These are phyloP conservation scores for Nephrotoma appendiculata DNA, from an alignment of 2,888 invertebrate species.

Conservation along the genomic window DNA sequence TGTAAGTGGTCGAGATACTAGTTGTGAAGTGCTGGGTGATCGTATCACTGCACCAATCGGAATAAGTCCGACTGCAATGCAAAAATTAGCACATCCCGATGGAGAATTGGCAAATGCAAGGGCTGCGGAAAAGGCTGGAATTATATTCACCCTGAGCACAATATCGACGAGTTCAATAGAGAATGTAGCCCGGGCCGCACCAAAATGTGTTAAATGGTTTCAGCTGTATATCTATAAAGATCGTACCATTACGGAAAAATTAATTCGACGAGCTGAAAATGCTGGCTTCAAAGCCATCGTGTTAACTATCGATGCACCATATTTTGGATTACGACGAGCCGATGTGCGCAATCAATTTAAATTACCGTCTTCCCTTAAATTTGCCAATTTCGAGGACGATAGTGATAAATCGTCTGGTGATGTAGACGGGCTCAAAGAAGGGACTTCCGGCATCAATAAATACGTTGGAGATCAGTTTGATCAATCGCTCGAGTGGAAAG, in stretches of 20 bases:
- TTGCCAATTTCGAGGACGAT: conserved; percentile 58
- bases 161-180: conserved; percentile 77
- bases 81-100: conserved; percentile 76
- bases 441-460: conserved; percentile 57
- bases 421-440: conserved; percentile 21
- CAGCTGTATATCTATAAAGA: conserved; percentile 84
- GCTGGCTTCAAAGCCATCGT: conserved; percentile 79
- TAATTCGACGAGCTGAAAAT: conserved; percentile 64
- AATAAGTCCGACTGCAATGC: conserved; percentile 82
- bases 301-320: conserved; percentile 76
- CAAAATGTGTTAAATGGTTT: conserved; percentile 70
- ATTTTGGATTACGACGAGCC: conserved; percentile 68
- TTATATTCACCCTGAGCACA: conserved; percentile 72
- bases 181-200: conserved; percentile 66
- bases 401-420: conserved; percentile 17
- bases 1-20: conserved; percentile 47
- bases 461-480: conserved; percentile 70
- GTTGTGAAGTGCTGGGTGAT: conserved; percentile 47
- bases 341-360: conserved; percentile 74
- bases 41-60: conserved; percentile 60
- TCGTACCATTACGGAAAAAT: conserved; percentile 55
- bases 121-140: conserved; percentile 66
- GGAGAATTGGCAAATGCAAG: conserved; percentile 73
- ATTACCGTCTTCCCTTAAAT: conserved; percentile 63
- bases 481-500: conserved; percentile 67